A percentile compares a stretch with the other conserved stretches of the same genome.
phyloP scores from a whole-genome alignment of 2,888 invertebrate species.

The Himalopsyche kuldschensis region DNA sequence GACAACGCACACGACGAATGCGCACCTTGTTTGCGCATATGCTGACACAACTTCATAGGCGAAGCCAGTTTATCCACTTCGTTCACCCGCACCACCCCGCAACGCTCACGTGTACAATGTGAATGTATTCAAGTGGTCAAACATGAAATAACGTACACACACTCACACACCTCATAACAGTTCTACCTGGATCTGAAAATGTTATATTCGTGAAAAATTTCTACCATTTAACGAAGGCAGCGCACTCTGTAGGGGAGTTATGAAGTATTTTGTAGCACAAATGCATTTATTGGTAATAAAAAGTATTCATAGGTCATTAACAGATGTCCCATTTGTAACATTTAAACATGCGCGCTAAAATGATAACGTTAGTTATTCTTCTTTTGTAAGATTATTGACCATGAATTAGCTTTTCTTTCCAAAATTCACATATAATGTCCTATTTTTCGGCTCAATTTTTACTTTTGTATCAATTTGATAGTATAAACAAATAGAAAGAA shows the following conservation, averaged over 20 bases:
- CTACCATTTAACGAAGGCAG: not conserved
- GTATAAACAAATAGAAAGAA: no score
- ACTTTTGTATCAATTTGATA: no score
- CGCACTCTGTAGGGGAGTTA: not conserved
- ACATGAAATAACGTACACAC: constrained; percentile 58
- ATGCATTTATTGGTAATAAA: no score
- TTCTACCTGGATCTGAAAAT: constrained; percentile 5
- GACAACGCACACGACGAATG: constrained; percentile 88
- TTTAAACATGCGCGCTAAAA: no score
- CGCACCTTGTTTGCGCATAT: constrained; percentile 81
- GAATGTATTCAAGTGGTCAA: constrained; percentile 56
- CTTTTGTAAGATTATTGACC: no score
- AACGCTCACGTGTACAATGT: constrained; percentile 31
- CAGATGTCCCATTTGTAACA: no score
- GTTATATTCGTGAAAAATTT: not conserved
- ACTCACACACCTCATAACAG: constrained; percentile 43
- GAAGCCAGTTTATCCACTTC: constrained; percentile 55
- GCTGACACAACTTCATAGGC: constrained; percentile 67
- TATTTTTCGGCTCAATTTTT: no score
- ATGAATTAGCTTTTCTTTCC: no score
- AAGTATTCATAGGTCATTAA: no score
- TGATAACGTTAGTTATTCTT: no score
- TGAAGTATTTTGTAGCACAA: not conserved
- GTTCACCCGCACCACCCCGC: constrained; percentile 42
- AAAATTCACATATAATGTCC: no score